These are phyloP conservation scores for Zonitis immaculata DNA, from an alignment of 2,888 invertebrate genomes.

Conservation along the genomic window DNA sequence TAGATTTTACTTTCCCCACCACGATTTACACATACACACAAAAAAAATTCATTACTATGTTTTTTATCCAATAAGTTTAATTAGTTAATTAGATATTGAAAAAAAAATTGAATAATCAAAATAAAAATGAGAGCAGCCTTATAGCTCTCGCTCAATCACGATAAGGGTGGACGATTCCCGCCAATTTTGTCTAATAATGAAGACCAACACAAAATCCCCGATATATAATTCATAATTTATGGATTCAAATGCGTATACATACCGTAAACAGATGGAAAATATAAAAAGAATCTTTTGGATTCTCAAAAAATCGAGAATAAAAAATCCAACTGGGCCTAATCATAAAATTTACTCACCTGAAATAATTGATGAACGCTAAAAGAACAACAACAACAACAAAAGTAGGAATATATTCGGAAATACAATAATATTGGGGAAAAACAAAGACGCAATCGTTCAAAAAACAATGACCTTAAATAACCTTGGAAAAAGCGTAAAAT, in stretches of 20 bases:
- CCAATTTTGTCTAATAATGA: constrained; percentile 1
- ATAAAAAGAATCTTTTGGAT: neutral
- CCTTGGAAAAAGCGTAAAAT: constrained; percentile 18
- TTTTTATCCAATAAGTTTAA: too few species aligned
- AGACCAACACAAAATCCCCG: neutral
- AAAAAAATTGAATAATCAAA: too few species aligned
- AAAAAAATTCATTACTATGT: too few species aligned
- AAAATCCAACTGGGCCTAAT: too few species aligned
- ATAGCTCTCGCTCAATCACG: too few species aligned
- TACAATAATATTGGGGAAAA: too few species aligned
- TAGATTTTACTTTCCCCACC: too few species aligned
- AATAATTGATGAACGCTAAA: neutral
- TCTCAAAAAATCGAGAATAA: too few species aligned
- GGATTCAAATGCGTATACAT: neutral
- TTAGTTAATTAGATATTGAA: too few species aligned
- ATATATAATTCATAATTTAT: neutral
- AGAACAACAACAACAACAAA: neutral
- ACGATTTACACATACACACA: too few species aligned
- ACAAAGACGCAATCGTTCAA: neutral
- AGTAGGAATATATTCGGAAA: neutral
- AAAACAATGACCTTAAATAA: constrained; percentile 20
- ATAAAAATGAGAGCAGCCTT: too few species aligned
- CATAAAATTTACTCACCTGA: neutral
- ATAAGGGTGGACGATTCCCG: neutral
- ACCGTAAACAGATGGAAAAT: neutral